These are phyloP conservation scores for Ctenomys sociabilis DNA, from an alignment of 2,113 vertebrate genomes.

Conservation along the genomic window DNA sequence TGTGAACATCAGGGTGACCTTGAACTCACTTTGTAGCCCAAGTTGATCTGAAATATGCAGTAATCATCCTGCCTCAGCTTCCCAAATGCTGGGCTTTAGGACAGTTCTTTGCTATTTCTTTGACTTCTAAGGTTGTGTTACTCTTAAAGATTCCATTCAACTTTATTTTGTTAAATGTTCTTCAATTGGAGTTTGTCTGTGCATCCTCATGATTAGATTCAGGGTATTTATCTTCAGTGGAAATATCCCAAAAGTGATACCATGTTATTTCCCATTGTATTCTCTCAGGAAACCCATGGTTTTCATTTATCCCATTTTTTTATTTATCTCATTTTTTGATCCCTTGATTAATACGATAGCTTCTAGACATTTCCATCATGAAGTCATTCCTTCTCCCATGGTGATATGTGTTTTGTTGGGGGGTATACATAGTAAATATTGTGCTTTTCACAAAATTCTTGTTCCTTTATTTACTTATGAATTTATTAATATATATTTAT, in stretches of 20 bases:
- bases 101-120: neutral
- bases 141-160: neutral
- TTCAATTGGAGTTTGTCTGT: slow-evolving; percentile 20
- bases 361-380: neutral
- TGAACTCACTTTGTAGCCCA: too few species aligned
- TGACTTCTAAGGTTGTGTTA: neutral
- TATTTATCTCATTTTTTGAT: slow-evolving; percentile 38
- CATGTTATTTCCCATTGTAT: neutral
- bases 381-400: neutral
- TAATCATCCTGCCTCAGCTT: too few species aligned
- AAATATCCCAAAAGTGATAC: neutral
- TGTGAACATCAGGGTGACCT: too few species aligned
- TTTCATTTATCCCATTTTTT: slow-evolving; percentile 41
- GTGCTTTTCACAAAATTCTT: neutral
- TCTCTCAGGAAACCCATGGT: neutral
- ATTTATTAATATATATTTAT: neutral
- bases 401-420: neutral
- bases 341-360: neutral
- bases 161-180: slow-evolving; percentile 8
- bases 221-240: neutral
- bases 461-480: neutral
- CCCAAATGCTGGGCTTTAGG: neutral
- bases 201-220: neutral
- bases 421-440: neutral
- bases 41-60: too few species aligned